Conservation (phyloP, 2,888 invertebrate species). For the Coleophora deauratella region DNA sequence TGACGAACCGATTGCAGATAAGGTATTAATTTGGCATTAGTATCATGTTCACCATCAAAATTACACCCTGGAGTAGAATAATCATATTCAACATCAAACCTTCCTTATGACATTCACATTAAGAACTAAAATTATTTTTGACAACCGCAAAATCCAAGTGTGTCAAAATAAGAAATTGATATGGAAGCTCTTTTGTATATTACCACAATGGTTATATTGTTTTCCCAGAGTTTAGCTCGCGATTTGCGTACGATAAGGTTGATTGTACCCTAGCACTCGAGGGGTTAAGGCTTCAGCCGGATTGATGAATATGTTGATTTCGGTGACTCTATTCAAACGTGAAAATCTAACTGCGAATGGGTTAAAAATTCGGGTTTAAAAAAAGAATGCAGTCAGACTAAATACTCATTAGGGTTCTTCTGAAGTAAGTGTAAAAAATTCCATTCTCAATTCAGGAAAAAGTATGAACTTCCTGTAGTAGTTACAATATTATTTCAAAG, state of each 20-base stretch:
- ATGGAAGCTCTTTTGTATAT: slow-evolving; percentile 45
- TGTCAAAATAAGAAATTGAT: slow-evolving; percentile 33
- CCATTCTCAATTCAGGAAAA: too few species aligned
- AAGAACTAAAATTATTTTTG: too few species aligned
- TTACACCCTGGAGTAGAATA: slow-evolving; percentile 21
- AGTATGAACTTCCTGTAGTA: too few species aligned
- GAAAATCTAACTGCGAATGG: neutral
- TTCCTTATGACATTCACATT: too few species aligned
- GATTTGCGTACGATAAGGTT: slow-evolving; percentile 22
- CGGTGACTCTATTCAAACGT: slow-evolving; percentile 12
- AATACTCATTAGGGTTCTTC: too few species aligned
- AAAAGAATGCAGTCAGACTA: too few species aligned
- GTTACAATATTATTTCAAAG: too few species aligned
- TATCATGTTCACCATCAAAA: slow-evolving; percentile 52
- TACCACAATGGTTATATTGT: slow-evolving; percentile 52
- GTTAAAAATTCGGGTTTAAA: too few species aligned
- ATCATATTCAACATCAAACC: too few species aligned
- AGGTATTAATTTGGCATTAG: slow-evolving; percentile 69
- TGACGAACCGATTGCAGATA: slow-evolving; percentile 59
- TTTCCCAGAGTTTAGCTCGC: slow-evolving; percentile 34
- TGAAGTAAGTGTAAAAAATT: too few species aligned
- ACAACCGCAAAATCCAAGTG: too few species aligned
- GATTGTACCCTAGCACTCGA: neutral
- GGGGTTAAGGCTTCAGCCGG: slow-evolving; percentile 26
- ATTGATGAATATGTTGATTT: slow-evolving; percentile 37